Conservation (phyloP, 2,113 vertebrate genomes). For the Lucifuga dentata region DNA sequence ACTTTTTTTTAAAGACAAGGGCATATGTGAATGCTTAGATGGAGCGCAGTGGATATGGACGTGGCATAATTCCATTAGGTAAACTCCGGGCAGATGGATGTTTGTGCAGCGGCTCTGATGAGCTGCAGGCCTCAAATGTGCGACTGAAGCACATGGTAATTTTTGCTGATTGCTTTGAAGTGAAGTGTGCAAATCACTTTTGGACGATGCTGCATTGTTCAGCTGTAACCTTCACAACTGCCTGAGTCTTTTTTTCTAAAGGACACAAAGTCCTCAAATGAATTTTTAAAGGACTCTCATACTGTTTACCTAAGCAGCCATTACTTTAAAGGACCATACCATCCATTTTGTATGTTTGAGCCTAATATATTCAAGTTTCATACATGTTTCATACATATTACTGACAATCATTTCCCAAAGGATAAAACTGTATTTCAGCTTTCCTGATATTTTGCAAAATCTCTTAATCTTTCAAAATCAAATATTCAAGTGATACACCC, state of each 20-base stretch:
- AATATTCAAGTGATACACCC: no score
- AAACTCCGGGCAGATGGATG: conserved; percentile 58
- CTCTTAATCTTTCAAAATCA: no score
- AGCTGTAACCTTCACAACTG: conserved; percentile 39
- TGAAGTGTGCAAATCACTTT: conserved; percentile 66
- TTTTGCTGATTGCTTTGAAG: conserved; percentile 73
- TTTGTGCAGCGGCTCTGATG: conserved; percentile 64
- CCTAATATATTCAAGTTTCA: no score
- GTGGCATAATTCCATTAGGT: conserved; percentile 68
- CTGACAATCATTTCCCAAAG: no score
- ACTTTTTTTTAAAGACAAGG: conserved; percentile 35
- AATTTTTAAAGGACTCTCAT: conserved; percentile 25
- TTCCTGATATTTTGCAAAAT: no score
- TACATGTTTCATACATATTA: no score
- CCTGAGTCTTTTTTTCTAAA: conserved; percentile 27
- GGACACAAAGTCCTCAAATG: conserved; percentile 13
- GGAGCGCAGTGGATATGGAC: conserved; percentile 58
- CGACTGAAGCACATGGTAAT: conserved; percentile 61
- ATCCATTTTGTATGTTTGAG: no score
- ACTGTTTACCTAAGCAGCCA: conserved; percentile 29
- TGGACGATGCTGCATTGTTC: conserved; percentile 28
- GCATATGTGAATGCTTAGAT: conserved; percentile 77
- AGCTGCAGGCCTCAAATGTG: conserved; percentile 67
- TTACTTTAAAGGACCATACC: no score
- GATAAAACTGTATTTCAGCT: no score